Evolutionary conservation across 2,888 invertebrate genomes (phyloP).

Genomic region (Scrobipalpa atriplicella): DNA sequence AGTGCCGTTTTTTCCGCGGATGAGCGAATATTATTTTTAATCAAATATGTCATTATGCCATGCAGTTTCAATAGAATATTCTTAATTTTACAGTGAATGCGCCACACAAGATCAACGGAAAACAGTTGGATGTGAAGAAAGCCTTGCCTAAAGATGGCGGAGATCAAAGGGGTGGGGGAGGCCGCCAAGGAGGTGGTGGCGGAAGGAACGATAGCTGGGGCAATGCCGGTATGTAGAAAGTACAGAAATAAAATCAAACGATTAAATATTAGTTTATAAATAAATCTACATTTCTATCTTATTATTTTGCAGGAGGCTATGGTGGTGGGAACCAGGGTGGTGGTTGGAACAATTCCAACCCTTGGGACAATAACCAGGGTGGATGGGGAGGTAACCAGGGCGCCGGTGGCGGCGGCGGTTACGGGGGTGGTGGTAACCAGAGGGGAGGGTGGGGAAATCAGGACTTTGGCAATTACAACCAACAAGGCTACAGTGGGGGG

Average conservation of each 20-base stretch:
- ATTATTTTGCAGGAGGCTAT: conserved; percentile 68
- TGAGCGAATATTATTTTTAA: background rate
- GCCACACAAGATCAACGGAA: conserved; percentile 92
- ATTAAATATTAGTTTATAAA: background rate
- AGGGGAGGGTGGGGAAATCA: conserved; percentile 83
- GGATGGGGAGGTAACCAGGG: conserved; percentile 55
- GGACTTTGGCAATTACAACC: conserved; percentile 90
- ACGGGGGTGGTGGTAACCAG: conserved; percentile 78
- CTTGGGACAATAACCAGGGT: conserved; percentile 71
- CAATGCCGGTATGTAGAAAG: conserved; percentile 44
- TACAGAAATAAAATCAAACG: background rate
- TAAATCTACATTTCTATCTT: background rate
- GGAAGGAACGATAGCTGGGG: conserved; percentile 67
- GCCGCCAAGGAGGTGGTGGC: conserved; percentile 67
- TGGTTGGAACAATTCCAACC: conserved; percentile 79
- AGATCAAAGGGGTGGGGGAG: conserved; percentile 80
- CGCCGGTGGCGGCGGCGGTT: conserved; percentile 76
- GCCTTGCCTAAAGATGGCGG: conserved; percentile 92
- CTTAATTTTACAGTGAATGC: conserved; percentile 85
- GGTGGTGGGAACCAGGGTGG: conserved; percentile 82
- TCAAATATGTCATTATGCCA: background rate
- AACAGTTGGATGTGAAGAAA: conserved; percentile 96
- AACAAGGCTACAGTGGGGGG: conserved; percentile 93
- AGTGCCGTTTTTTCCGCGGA: too few species aligned
- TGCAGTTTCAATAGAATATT: background rate